A percentile compares a stretch with the other conserved stretches of the same genome.
These are phyloP conservation scores for Trematomus bernacchii DNA, from an alignment of 2,797 vertebrate species.

Conservation along the genomic window DNA sequence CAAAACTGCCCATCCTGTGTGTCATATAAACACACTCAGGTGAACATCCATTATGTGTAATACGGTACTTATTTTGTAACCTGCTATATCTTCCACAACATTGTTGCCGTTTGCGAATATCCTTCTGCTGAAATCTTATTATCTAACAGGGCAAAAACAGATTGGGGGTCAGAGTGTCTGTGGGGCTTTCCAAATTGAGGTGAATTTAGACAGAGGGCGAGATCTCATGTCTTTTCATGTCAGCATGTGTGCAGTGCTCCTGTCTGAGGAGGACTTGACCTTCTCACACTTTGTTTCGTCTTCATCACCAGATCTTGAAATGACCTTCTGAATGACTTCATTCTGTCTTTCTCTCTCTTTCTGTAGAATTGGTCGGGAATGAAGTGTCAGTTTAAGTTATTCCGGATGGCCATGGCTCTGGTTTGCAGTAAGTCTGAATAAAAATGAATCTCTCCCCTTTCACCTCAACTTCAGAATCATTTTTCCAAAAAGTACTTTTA, in stretches of 20 bases:
- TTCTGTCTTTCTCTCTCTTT: constrained; percentile 33
- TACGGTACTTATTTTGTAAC: constrained; percentile 35
- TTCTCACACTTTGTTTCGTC: constrained; percentile 35
- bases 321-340: constrained; percentile 24
- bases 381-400: constrained; percentile 98
- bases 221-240: constrained; percentile 44
- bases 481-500: neutral
- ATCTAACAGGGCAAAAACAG: constrained; percentile 47
- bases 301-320: constrained; percentile 31
- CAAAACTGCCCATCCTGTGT: neutral
- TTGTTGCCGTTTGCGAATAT: constrained; percentile 38
- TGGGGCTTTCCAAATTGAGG: constrained; percentile 49
- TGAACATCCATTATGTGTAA: constrained; percentile 50
- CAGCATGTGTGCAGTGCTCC: constrained; percentile 15
- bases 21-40: constrained; percentile 41
- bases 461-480: neutral
- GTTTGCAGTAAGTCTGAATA: constrained; percentile 94
- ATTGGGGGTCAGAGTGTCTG: constrained; percentile 49
- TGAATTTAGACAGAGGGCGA: constrained; percentile 49
- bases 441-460: neutral
- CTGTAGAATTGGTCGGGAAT: constrained; percentile 98
- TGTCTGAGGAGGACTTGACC: constrained; percentile 32
- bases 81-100: constrained; percentile 28
- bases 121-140: constrained; percentile 59
- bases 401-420: constrained; percentile 97